Evolutionary conservation across 2,113 vertebrate species (phyloP).

Genomic region (Strigops habroptila): DNA sequence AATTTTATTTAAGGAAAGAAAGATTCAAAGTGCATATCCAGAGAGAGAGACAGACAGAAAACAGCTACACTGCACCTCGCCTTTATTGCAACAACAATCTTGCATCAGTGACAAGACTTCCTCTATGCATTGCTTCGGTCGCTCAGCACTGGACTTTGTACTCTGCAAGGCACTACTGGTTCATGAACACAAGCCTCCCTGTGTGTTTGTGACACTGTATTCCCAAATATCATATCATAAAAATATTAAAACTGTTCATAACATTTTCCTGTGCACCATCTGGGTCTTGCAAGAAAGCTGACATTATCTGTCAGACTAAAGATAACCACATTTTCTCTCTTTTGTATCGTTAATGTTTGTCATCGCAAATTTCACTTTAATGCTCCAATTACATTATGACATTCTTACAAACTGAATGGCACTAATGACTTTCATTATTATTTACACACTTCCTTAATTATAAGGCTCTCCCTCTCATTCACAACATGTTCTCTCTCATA

Average conservation of each 20-base stretch:
- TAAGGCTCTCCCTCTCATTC: conserved; percentile 73
- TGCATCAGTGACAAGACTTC: not conserved
- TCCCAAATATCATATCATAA: conserved; percentile 59
- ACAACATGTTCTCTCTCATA: conserved; percentile 61
- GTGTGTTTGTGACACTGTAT: conserved; percentile 48
- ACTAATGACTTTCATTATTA: conserved; percentile 82
- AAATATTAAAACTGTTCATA: conserved; percentile 67
- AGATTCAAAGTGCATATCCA: conserved; percentile 32
- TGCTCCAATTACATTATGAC: conserved; percentile 79
- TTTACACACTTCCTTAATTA: conserved; percentile 81
- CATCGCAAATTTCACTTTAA: conserved; percentile 75
- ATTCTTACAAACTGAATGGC: conserved; percentile 74
- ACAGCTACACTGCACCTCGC: not conserved
- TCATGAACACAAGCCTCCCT: conserved; percentile 16
- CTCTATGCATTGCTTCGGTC: not conserved
- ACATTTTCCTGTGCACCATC: conserved; percentile 70
- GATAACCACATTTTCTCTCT: conserved; percentile 70
- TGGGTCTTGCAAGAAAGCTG: conserved; percentile 68
- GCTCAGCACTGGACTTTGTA: not conserved
- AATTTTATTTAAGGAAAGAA: not conserved
- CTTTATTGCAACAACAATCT: not conserved
- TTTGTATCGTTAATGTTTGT: conserved; percentile 75
- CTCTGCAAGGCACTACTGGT: conserved; percentile 12
- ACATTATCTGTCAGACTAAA: conserved; percentile 71
- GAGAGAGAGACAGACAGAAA: conserved; percentile 14